phyloP scores from a whole-genome alignment of 2,797 vertebrate species.

The Helarctos malayanus region DNA sequence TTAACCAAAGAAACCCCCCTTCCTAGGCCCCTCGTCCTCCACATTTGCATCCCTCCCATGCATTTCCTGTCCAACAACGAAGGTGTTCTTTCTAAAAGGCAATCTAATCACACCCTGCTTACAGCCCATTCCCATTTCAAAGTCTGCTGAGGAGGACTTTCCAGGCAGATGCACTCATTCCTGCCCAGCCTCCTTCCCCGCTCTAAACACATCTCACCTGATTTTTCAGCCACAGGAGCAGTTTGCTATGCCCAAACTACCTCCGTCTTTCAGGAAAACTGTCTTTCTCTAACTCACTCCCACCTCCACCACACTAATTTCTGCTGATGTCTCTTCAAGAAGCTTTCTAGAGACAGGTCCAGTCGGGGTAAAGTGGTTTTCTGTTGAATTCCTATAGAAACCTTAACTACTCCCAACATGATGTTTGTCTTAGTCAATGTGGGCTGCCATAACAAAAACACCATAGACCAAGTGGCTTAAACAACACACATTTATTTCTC shows the following conservation, averaged over 20 bases:
- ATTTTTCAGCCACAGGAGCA: neutral
- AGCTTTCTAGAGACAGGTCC: neutral
- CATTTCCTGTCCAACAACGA: neutral
- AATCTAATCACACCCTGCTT: neutral
- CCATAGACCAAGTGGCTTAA: neutral
- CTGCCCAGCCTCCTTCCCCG: rapidly evolving
- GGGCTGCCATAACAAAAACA: neutral
- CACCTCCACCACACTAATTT: neutral
- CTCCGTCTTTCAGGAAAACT: neutral
- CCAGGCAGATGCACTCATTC: neutral
- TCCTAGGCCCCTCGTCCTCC: neutral
- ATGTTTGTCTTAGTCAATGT: neutral
- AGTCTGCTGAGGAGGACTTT: neutral
- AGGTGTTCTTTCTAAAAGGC: neutral
- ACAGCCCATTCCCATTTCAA: neutral
- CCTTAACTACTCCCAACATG: neutral
- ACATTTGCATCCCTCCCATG: neutral
- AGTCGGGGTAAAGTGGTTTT: neutral
- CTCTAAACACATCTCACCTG: neutral
- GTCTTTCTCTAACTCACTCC: neutral
- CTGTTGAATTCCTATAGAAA: neutral
- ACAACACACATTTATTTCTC: neutral
- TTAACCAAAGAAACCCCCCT: neutral
- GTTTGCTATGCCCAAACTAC: neutral
- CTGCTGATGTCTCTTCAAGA: neutral